A percentile compares a stretch with the other conserved stretches of the same genome.
These are phyloP conservation scores for Dromococcyx pavoninus DNA, from an alignment of 2,797 vertebrate genomes.

Conservation along the genomic window DNA sequence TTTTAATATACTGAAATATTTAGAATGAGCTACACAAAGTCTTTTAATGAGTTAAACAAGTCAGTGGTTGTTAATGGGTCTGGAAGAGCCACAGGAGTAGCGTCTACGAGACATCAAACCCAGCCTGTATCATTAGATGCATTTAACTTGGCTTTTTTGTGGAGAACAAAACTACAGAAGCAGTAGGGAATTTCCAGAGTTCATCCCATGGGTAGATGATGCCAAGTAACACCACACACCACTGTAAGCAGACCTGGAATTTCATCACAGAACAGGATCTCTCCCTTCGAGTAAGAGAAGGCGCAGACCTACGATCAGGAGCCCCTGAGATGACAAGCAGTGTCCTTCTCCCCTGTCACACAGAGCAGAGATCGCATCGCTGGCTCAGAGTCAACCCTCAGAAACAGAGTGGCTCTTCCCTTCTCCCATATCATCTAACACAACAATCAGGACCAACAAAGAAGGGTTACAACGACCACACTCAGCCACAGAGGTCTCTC, in stretches of 20 bases:
- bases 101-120: constrained; percentile 17
- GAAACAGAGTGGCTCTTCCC: background rate
- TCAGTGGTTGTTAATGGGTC: constrained; percentile 15
- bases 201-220: background rate
- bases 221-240: background rate
- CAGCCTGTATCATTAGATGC: constrained; percentile 18
- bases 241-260: background rate
- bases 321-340: background rate
- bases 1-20: background rate
- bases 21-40: constrained; percentile 25
- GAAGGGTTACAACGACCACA: background rate
- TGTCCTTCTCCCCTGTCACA: background rate
- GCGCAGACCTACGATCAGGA: background rate
- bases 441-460: background rate
- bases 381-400: rapidly evolving
- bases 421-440: background rate
- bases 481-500: background rate
- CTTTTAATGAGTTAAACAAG: constrained; percentile 33
- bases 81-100: constrained; percentile 45
- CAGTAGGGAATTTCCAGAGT: constrained; percentile 61
- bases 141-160: constrained; percentile 39
- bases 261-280: background rate
- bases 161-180: constrained; percentile 18
- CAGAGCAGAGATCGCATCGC: background rate
- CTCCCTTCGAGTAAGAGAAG: background rate